Evolutionary conservation across 2,113 vertebrate species (phyloP).

Genomic region (Formicarius rufipectus): DNA sequence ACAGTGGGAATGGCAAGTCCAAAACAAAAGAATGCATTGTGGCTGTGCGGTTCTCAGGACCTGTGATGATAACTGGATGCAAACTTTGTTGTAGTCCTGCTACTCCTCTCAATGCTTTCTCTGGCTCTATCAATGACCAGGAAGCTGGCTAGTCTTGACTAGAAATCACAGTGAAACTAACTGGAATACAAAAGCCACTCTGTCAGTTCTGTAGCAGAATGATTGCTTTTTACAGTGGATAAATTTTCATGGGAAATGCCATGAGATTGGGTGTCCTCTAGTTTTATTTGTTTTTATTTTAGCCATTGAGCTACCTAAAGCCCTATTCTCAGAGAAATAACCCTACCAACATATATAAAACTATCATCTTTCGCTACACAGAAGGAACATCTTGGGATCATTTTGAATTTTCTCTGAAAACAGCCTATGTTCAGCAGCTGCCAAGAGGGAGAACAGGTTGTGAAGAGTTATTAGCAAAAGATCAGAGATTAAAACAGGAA

Average conservation of each 20-base stretch:
- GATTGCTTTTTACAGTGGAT: neutral
- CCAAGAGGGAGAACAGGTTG: neutral
- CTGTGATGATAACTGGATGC: too few species aligned
- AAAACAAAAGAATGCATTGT: too few species aligned
- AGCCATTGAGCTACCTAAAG: neutral
- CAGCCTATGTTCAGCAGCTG: neutral
- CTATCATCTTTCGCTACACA: neutral
- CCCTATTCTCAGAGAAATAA: neutral
- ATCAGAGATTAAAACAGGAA: slow-evolving; percentile 42
- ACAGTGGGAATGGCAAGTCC: too few species aligned
- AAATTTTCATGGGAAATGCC: neutral
- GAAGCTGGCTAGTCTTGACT: too few species aligned
- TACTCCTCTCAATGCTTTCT: too few species aligned
- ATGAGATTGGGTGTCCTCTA: neutral
- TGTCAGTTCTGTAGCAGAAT: neutral
- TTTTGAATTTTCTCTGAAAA: neutral
- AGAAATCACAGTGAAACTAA: neutral
- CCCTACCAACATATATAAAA: neutral
- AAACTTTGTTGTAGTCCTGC: too few species aligned
- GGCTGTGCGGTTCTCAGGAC: too few species aligned
- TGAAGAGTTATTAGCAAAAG: neutral
- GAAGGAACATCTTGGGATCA: neutral
- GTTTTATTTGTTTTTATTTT: neutral
- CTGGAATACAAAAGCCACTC: neutral
- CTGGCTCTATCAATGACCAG: too few species aligned